These are phyloP conservation scores for Aphaenogaster ashmeadi DNA, from an alignment of 1,140 invertebrate genomes.

Conservation along the genomic window DNA sequence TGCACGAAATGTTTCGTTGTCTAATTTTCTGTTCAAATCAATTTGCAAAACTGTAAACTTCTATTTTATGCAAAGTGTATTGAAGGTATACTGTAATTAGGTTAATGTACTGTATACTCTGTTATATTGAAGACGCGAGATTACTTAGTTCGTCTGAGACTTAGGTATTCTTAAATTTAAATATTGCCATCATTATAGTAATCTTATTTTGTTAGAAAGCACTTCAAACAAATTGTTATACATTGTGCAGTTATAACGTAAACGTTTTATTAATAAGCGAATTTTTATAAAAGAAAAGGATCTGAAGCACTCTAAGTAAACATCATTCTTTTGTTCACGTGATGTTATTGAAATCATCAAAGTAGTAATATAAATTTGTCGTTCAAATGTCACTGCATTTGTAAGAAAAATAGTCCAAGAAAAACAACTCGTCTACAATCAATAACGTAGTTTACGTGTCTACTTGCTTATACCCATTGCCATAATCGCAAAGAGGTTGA, in stretches of 20 bases:
- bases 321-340: not conserved
- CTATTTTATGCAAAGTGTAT: slow-evolving; percentile 42
- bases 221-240: not conserved
- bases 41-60: slow-evolving; percentile 45
- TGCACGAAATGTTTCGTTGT: not conserved
- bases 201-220: not conserved
- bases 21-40: slow-evolving; percentile 14
- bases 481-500: not conserved
- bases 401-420: not conserved
- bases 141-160: slow-evolving; percentile 29
- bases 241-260: not conserved
- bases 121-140: slow-evolving; percentile 30
- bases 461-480: slow-evolving; percentile 24
- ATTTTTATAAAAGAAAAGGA: not conserved
- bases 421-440: slow-evolving; percentile 12
- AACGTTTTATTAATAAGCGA: not conserved
- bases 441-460: slow-evolving; percentile 22
- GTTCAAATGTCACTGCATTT: not conserved
- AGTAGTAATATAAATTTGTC: not conserved
- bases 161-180: slow-evolving; percentile 42
- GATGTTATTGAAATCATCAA: slow-evolving; percentile 4
- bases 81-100: slow-evolving; percentile 46
- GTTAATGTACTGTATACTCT: slow-evolving; percentile 53
- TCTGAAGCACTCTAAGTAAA: not conserved
- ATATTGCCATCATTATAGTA: slow-evolving; percentile 10